Conservation (phyloP, 2,888 invertebrate genomes). For the Hypercompe scribonia region DNA sequence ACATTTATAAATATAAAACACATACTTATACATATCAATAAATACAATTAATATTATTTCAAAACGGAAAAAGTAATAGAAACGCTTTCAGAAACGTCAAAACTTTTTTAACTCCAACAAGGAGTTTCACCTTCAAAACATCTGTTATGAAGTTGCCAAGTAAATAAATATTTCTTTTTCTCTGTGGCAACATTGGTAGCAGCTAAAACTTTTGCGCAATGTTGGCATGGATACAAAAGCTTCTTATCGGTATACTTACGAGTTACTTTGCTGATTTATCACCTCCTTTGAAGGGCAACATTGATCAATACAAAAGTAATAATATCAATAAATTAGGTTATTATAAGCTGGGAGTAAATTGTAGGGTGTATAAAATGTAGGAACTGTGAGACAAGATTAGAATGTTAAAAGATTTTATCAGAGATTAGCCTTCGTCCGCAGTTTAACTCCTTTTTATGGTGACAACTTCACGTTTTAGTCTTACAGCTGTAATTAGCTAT, state of each 20-base stretch:
- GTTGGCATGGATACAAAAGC: conserved; percentile 39
- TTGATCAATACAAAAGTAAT: conserved; percentile 26
- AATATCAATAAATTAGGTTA: conserved; percentile 28
- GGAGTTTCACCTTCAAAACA: background rate
- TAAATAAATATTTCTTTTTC: conserved; percentile 27
- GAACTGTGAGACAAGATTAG: background rate
- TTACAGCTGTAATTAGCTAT: no score
- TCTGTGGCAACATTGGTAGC: conserved; percentile 24
- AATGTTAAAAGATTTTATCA: background rate
- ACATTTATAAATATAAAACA: no score
- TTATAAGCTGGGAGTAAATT: conserved; percentile 18
- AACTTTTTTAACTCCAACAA: background rate
- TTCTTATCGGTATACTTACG: conserved; percentile 32
- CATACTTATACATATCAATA: no score
- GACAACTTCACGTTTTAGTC: no score
- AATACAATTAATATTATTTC: background rate
- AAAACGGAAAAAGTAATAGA: background rate
- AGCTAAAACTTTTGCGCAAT: conserved; percentile 27
- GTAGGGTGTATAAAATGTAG: background rate
- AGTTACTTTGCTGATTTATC: conserved; percentile 35
- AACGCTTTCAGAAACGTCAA: background rate
- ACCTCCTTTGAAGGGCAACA: conserved; percentile 36
- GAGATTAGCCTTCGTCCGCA: background rate
- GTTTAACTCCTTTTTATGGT: background rate
- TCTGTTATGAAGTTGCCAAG: conserved; percentile 23